Evolutionary conservation across 2,797 vertebrate species (phyloP), one percentile per base, ranked within the genome.

Genomic region (Euphonia xanthogaster): DNA sequence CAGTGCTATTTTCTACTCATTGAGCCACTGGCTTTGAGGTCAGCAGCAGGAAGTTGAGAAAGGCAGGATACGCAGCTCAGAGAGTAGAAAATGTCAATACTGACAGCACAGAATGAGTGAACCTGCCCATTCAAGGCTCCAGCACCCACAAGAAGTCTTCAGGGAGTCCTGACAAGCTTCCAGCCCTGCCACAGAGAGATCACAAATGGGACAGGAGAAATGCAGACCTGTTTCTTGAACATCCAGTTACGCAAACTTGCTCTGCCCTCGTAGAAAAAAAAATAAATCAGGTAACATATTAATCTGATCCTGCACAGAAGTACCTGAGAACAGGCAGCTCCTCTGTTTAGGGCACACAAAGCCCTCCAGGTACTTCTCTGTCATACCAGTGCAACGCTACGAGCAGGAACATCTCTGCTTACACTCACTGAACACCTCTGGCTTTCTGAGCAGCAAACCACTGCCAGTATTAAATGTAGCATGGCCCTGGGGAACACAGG

Each of bases 341-440:
- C 55, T 84, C 62, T 70, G 47, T 68, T 72, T 16, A 37, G 6
- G 13, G 25, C 8, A 65, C 71, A 77, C 58, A 66, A 24, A 81
- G 73, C 39, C 45, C 61, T 84, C 22, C 27, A 45, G 35, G 37
- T 30, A 27, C 23, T 39, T 16, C 57, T 51, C 42, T 3, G 6
- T 17, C 74, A 48, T 1, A 40, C 28, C 33, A 35, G 40, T 0
- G 2, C 50, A 24, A 53, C 0, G 5, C 28, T n/a, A 3, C 0
- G 1, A 57, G 31, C 30, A 33, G 47, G 28, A 88, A 51, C 19
- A 42, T 9, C 2, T 3, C 63, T 62, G n/a, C 60, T 76, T 12
- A n/a, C 0, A 1, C 23, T 70, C 19, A 51, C 31, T n/a, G 58
- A 58, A 62, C 18, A 13, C 11, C 35, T 31, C 62, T 11, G 22